phyloP scores from a whole-genome alignment of 2,113 vertebrate species.

The Stigmatopora argus region DNA sequence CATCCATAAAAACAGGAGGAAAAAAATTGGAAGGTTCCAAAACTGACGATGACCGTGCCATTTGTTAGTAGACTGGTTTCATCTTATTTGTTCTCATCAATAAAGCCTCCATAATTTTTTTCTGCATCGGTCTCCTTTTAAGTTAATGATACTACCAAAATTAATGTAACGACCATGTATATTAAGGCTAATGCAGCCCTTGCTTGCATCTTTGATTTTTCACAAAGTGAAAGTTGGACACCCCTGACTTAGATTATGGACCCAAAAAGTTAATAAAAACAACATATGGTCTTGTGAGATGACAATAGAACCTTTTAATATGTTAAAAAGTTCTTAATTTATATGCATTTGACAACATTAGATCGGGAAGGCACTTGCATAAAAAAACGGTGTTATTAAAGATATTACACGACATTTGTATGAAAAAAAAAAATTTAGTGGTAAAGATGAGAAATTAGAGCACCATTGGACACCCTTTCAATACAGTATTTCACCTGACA shows the following conservation, averaged over 20 bases:
- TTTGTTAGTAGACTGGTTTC: slow-evolving; percentile 39
- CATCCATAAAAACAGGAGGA: slow-evolving; percentile 20
- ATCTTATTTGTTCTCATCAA: slow-evolving; percentile 59
- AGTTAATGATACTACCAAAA: too few species aligned
- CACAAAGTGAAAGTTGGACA: too few species aligned
- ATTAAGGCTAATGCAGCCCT: too few species aligned
- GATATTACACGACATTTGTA: slow-evolving; percentile 64
- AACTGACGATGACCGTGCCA: slow-evolving; percentile 45
- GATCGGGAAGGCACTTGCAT: slow-evolving; percentile 93
- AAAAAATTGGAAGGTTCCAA: slow-evolving; percentile 33
- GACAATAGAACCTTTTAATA: slow-evolving; percentile 52
- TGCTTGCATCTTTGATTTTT: too few species aligned
- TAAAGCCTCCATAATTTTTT: slow-evolving; percentile 60
- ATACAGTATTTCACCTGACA: slow-evolving; percentile 65
- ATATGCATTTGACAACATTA: slow-evolving; percentile 70
- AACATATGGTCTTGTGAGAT: neutral
- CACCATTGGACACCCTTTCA: slow-evolving; percentile 70
- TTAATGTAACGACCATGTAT: too few species aligned
- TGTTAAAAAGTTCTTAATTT: slow-evolving; percentile 42
- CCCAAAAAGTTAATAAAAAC: neutral
- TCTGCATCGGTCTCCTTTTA: too few species aligned
- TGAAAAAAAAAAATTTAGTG: slow-evolving; percentile 50
- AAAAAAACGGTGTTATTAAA: slow-evolving; percentile 73
- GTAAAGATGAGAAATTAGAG: slow-evolving; percentile 46
- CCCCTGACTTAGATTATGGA: neutral